phyloP scores from a whole-genome alignment of 2,797 vertebrate species.

The Triplophysa bombifrons region DNA sequence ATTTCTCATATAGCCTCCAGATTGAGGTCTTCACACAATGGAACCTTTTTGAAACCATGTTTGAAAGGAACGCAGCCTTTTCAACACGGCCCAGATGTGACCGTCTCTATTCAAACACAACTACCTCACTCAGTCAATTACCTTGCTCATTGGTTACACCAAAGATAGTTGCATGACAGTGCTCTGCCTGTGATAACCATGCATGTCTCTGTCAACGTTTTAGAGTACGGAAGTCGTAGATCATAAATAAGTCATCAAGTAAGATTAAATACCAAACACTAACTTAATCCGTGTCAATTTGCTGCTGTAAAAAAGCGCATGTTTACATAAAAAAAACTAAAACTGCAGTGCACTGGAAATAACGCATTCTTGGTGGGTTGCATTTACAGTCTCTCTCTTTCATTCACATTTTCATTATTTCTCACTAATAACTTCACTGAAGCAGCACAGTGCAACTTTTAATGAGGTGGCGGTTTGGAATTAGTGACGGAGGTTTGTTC shows the following conservation, averaged over 20 bases:
- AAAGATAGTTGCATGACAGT: background rate
- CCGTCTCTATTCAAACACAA: conserved; percentile 3
- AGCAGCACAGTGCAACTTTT: too few species aligned
- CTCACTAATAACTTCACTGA: too few species aligned
- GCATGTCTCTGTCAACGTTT: background rate
- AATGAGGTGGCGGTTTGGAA: too few species aligned
- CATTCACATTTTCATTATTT: too few species aligned
- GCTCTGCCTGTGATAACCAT: background rate
- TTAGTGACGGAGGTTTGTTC: too few species aligned
- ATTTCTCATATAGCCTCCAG: conserved; percentile 28
- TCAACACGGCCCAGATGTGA: conserved; percentile 11
- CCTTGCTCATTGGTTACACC: background rate
- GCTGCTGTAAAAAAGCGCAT: too few species aligned
- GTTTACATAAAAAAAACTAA: too few species aligned
- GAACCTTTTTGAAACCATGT: background rate
- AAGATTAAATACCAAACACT: background rate
- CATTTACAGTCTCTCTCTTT: too few species aligned
- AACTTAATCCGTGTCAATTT: too few species aligned
- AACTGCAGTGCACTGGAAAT: too few species aligned
- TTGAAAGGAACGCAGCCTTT: conserved; percentile 9
- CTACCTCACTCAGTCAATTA: background rate
- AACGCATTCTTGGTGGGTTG: too few species aligned
- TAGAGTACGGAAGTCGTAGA: background rate
- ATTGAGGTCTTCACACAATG: conserved; percentile 2
- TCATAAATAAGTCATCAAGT: background rate